phyloP scores from a whole-genome alignment of 2,888 invertebrate genomes.

The Trachelus iudaicus region DNA sequence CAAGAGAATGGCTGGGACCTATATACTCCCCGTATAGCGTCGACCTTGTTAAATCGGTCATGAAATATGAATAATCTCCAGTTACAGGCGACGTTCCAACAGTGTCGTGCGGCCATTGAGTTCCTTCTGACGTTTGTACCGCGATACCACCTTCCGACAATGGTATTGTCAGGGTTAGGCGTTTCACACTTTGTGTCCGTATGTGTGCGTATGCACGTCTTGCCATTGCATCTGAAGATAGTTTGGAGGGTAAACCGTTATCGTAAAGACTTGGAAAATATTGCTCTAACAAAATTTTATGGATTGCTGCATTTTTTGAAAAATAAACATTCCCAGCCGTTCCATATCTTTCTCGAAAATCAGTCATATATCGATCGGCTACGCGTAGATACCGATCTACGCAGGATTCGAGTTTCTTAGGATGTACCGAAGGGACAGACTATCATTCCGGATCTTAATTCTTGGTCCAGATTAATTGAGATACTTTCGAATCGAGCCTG shows the following conservation, averaged over 20 bases:
- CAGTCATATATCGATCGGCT: neutral
- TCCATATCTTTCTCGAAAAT: neutral
- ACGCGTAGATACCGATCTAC: neutral
- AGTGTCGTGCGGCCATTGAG: conserved; percentile 34
- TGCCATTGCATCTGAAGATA: neutral
- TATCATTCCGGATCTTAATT: neutral
- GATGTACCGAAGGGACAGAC: neutral
- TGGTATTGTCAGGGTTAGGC: conserved; percentile 23
- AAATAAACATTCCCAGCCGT: neutral
- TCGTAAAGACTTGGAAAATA: neutral
- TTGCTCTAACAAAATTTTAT: neutral
- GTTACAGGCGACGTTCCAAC: conserved; percentile 43
- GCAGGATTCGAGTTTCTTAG: neutral
- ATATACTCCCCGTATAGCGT: neutral
- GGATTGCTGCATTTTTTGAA: neutral
- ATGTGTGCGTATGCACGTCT: neutral
- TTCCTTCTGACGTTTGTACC: conserved; percentile 26
- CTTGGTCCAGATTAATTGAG: neutral
- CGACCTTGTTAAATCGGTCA: conserved; percentile 52
- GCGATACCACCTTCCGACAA: conserved; percentile 32
- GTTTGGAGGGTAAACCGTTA: neutral
- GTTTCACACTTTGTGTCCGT: neutral
- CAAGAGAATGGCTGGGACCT: neutral
- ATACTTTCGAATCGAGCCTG: neutral
- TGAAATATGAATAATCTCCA: conserved; percentile 55